phyloP scores from a whole-genome alignment of 2,797 vertebrate genomes.

The Paedocypris micromegethes region DNA sequence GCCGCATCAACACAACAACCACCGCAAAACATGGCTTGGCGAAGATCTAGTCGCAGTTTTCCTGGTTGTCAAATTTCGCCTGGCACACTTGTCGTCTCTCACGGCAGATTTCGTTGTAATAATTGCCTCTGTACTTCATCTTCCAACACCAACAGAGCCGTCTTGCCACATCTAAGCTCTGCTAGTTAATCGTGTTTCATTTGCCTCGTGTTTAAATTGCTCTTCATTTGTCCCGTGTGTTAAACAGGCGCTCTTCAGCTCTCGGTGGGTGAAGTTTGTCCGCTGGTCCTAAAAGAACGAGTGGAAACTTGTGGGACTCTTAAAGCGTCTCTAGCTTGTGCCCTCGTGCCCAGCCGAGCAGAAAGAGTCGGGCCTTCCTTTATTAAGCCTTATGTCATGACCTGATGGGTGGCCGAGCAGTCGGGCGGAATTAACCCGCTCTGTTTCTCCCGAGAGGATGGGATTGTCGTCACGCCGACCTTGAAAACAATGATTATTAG shows the following conservation, averaged over 20 bases:
- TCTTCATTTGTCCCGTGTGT: conserved; percentile 73
- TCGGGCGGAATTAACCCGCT: conserved; percentile 25
- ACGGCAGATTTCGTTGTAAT: conserved; percentile 44
- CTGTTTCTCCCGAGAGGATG: neutral
- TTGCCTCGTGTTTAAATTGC: conserved; percentile 48
- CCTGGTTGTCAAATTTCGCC: too few species aligned
- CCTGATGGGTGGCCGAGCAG: conserved; percentile 24
- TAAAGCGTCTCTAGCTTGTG: conserved; percentile 8
- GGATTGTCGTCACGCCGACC: conserved; percentile 11
- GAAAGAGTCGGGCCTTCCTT: conserved; percentile 23
- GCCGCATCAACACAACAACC: too few species aligned
- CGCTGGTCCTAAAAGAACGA: conserved; percentile 56
- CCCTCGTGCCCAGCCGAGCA: conserved; percentile 13
- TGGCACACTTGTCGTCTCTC: too few species aligned
- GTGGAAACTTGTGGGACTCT: conserved; percentile 50
- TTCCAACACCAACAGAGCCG: conserved; percentile 48
- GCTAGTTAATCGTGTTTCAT: conserved; percentile 68
- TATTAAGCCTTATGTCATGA: neutral
- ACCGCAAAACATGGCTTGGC: too few species aligned
- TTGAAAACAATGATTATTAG: neutral
- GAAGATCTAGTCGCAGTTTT: too few species aligned
- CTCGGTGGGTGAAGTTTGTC: conserved; percentile 64
- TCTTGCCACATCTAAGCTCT: conserved; percentile 52
- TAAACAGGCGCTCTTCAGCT: conserved; percentile 67
- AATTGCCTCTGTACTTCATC: conserved; percentile 59